phyloP scores from a whole-genome alignment of 1,140 invertebrate genomes.

The Sitobion miscanthi region DNA sequence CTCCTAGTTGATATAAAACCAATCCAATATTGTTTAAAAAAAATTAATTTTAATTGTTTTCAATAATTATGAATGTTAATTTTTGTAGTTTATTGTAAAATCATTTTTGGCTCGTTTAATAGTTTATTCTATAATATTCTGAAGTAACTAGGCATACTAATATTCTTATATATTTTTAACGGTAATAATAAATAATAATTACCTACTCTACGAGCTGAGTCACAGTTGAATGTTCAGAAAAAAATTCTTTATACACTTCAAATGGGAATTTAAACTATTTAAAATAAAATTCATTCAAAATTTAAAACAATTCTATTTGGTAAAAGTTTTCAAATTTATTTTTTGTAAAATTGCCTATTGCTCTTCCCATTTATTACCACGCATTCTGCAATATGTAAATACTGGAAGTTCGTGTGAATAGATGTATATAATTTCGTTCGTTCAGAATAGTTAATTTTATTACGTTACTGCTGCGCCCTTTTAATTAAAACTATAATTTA shows the following conservation, averaged over 20 bases:
- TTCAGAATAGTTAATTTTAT: background rate
- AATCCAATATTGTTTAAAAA: too few relatives aligned
- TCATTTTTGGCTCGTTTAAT: background rate
- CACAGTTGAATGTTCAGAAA: background rate
- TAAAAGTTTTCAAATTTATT: background rate
- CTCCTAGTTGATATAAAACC: too few relatives aligned
- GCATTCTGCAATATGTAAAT: background rate
- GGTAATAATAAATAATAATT: background rate
- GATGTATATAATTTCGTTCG: background rate
- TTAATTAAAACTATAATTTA: slow-evolving; percentile 14
- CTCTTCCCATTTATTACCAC: background rate
- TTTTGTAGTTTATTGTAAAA: background rate
- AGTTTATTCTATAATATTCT: background rate
- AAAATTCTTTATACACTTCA: background rate
- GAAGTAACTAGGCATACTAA: background rate
- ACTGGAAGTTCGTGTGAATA: background rate
- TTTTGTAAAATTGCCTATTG: background rate
- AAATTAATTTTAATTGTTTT: too few relatives aligned
- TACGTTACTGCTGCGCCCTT: background rate
- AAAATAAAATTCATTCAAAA: background rate
- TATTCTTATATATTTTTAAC: background rate
- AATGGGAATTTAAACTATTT: background rate
- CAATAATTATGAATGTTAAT: too few relatives aligned
- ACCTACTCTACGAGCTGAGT: background rate
- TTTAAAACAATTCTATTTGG: background rate